phyloP scores from a whole-genome alignment of 2,113 vertebrate species.

The Psittacara wagleri region DNA sequence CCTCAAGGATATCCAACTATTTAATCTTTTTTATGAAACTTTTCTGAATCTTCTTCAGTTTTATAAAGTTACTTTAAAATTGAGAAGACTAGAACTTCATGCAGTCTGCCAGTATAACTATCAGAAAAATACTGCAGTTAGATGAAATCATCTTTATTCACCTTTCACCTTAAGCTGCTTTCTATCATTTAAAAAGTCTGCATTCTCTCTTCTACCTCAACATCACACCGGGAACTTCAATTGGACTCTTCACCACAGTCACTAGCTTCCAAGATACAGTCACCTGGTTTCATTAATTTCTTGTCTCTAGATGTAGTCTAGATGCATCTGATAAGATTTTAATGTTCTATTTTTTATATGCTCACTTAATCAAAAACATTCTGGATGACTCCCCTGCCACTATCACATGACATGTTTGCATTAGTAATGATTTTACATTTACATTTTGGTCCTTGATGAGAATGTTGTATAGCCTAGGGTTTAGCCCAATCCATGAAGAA shows the following conservation, averaged over 20 bases:
- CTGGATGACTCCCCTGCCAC: background rate
- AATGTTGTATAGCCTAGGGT: background rate
- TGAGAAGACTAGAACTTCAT: background rate
- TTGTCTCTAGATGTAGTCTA: background rate
- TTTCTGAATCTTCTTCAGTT: background rate
- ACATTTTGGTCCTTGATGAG: background rate
- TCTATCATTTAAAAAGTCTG: background rate
- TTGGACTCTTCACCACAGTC: background rate
- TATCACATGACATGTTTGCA: background rate
- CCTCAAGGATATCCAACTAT: background rate
- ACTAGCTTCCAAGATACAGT: background rate
- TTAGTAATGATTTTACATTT: background rate
- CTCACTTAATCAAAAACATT: background rate
- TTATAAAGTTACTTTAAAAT: background rate
- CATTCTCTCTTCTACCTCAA: background rate
- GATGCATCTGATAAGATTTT: background rate
- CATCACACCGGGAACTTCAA: background rate
- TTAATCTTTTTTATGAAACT: background rate
- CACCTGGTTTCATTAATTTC: background rate
- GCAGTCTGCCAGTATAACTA: background rate
- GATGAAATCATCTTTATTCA: background rate
- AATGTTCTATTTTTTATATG: background rate
- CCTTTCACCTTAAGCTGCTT: background rate
- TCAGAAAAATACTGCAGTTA: background rate
- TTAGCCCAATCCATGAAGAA: background rate